Base-by-base conservation (phyloP, 2,888 invertebrate species). In the Melanostoma mellinum region DNA sequence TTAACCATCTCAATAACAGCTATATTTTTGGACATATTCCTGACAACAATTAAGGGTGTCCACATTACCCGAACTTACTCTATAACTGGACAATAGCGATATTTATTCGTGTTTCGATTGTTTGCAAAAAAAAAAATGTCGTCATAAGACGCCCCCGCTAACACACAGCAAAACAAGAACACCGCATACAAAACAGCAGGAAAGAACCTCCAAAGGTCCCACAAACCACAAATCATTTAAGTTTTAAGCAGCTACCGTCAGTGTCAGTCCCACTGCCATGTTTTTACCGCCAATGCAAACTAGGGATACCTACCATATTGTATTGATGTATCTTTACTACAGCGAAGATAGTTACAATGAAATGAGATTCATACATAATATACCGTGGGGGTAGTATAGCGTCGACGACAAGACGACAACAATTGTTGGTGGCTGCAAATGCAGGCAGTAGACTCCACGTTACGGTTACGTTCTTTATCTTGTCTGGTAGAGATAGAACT, bases 211-310 rank as follows among this genome's bases (percentile, higher is more conserved):
- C 53, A 52, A 73, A 77, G 69, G 30, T n/a, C 68, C 52, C 77
- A 82, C 72, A 82, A 77, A 52, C 52, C 73, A 82, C 77, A 82
- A 82, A 82, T 77, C 77, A 73, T 40, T 72, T 78, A 38, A 44
- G 42, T 56, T n/a, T 52, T 6, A 58, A 48, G 38, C 40, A 53
- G 71, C 81, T 60, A 76, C 67, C 60, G 32, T 68, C 69, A 63
- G 48, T 68, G 53, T 50, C 63, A 52, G 35, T 33, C 20, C 52
- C 60, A 60, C 10, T 50, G 60, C 35, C n/a, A 42, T 35, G 52
- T 52, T 10, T 20, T 38, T 6, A 30, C 40, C 38, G n/a, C 52
- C 58, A 38, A 36, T 42, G 40, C 50, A 61, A 20, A 56, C 53
- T 52, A 52, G 61, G 68, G 65, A 60, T 55, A 60, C 67, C 71